A percentile compares a stretch with the other conserved stretches of the same genome.
These are phyloP conservation scores for Heloderma charlesbogerti DNA, from an alignment of 2,113 vertebrate species.

Conservation along the genomic window DNA sequence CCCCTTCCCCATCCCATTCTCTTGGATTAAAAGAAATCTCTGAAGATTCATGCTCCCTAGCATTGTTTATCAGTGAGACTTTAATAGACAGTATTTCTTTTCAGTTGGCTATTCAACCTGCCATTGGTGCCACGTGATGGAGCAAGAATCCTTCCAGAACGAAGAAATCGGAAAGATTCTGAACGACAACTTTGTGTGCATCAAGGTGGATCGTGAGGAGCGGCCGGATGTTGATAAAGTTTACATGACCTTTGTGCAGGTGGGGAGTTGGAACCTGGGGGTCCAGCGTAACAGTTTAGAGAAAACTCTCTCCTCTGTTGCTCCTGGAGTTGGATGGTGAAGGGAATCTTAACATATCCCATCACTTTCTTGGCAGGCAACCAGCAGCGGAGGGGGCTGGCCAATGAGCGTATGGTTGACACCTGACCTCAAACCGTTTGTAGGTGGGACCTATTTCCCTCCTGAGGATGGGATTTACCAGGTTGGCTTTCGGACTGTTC, in stretches of 20 bases:
- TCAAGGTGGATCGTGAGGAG: constrained; percentile 95
- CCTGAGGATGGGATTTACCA: constrained; percentile 84
- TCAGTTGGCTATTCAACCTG: constrained; percentile 96
- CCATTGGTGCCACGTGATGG: constrained; percentile 98
- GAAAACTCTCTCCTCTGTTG: accelerated
- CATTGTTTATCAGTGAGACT: background rate
- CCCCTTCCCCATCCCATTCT: background rate
- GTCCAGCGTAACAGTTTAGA: accelerated
- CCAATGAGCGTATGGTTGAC: constrained; percentile 98
- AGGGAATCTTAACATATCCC: background rate
- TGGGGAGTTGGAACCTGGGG: constrained; percentile 41
- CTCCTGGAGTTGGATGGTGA: background rate
- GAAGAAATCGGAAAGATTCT: constrained; percentile 88
- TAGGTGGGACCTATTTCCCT: constrained; percentile 93
- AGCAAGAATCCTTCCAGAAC: constrained; percentile 92
- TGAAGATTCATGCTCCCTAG: background rate
- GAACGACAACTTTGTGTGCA: constrained; percentile 89
- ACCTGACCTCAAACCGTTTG: constrained; percentile 90
- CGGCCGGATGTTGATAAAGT: constrained; percentile 95
- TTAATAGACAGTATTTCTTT: constrained; percentile 39
- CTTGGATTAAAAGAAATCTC: background rate
- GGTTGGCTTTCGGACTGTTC: constrained; percentile 88
- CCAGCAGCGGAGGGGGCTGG: constrained; percentile 94
- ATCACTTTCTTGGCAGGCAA: constrained; percentile 78
- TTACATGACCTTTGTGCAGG: constrained; percentile 97